Base-by-base conservation (phyloP, 2,888 invertebrate genomes). In the Axea sp. region DNA sequence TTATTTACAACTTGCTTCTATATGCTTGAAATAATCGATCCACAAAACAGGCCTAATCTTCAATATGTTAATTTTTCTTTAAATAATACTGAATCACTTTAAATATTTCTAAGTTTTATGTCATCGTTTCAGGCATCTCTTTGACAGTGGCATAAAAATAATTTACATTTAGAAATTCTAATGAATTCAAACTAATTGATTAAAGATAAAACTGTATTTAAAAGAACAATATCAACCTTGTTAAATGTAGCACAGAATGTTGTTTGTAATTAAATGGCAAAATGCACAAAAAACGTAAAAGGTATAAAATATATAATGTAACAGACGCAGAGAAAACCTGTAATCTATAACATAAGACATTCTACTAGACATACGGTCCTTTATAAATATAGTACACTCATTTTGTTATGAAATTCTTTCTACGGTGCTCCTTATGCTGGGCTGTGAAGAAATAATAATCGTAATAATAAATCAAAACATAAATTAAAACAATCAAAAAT, bases 381-480 rank as follows among this genome's bases (percentile, higher is more conserved):
- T 49, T 51, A 51, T 9, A 22, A 51, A 49, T 12, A 31, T 24
- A 41, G 8, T 24, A 39, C 51, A 51, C 31, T 28, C 2, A 7
- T 17, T 45, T 53, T 37, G 51, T 62, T 62, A 73, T 41, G 55
- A 47, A 41, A 57, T 68, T 68, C 62, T 68, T 45, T 68, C 68
- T 68, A 69, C 31, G 62, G 67, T 69, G 73, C 62, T 67, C 59
- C 68, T 49, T 51, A 69, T 41, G 60, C 76, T 73, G 73, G 67
- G 72, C 78, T 78, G 78, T 67, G 77, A 69, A 76, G 75, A 62
- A 77, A 76, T 71, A 45, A 73, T 49, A 76, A 51, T 39, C 57
- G 55, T 26, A 69, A 51, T 33, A 51, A 62, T 39, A 51, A 55
- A 45, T 26, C 15, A 17, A 55, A 45, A 45, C 14, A 12, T 55